These are phyloP conservation scores for Cylindroiulus punctatus DNA, from an alignment of 2,888 invertebrate species.

Conservation along the genomic window DNA sequence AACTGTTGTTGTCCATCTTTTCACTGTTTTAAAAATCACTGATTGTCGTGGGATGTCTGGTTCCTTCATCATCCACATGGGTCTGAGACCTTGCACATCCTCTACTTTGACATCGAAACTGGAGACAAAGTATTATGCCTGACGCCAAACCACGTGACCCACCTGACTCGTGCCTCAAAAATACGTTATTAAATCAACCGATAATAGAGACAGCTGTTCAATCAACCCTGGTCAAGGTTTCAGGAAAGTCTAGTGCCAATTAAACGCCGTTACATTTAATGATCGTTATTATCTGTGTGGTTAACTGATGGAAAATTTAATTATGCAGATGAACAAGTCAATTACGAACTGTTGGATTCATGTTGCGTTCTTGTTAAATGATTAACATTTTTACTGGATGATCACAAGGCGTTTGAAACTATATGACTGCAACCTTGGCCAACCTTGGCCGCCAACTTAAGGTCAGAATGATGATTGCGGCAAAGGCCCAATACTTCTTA, in stretches of 20 bases:
- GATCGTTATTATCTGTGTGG: no score
- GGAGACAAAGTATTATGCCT: neutral
- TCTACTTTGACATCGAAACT: neutral
- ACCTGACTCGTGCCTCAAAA: neutral
- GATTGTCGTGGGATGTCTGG: neutral
- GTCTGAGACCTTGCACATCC: neutral
- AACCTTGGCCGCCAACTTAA: no score
- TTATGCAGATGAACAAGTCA: no score
- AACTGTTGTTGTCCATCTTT: neutral
- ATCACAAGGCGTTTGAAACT: no score
- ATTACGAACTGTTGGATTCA: no score
- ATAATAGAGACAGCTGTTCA: neutral
- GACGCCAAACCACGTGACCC: neutral
- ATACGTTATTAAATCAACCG: neutral
- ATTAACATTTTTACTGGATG: no score
- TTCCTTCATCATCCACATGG: neutral
- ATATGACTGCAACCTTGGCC: no score
- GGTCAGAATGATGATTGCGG: no score
- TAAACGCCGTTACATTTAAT: neutral
- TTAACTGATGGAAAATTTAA: no score
- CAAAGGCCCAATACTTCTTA: no score
- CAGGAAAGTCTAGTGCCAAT: no score
- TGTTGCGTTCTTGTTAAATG: no score
- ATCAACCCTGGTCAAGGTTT: conserved; percentile 21
- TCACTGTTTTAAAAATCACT: neutral